Evolutionary conservation across 2,888 invertebrate genomes (phyloP), one percentile per base, ranked within the genome.

Genomic region (Ditula angustiorana): DNA sequence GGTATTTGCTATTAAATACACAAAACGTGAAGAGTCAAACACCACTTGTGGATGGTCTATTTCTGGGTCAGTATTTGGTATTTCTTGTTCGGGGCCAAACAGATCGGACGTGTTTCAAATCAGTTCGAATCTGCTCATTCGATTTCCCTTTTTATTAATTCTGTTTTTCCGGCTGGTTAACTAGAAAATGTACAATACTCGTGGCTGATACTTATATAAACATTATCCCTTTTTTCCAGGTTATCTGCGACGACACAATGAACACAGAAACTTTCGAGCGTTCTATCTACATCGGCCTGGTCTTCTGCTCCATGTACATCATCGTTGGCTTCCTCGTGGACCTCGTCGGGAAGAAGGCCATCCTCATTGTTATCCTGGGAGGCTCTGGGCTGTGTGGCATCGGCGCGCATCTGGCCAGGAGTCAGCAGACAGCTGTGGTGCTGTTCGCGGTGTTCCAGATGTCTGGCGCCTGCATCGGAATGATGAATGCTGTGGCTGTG

Each of bases 251-350:
- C 26, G 90, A 93, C 30, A 85, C 88, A 0, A 93, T 95, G 68
- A 95, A 95, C 76, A 84, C 93, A 0, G 86, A 87, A 0, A 95
- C 96, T 2, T 96, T 96, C 77, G 86, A 94, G 73, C 94, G 94
- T 52, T 94, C 96, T 52, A 92, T 96, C 68, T 92, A 94, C 67
- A 95, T 96, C 72, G 96, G 96, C 0, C 87, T 93, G 0, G 93
- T 94, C 4, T 95, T 96, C 75, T 92, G 95, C 23, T 75, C 95
- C 0, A 94, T 95, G 76, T 96, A 95, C 80, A 76, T 95, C 30
- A 73, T 94, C 21, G 95, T 95, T 16, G 95, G 96, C 10, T 94
- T 94, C 77, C 85, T 95, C 0, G 95, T 92, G 0, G 92, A 92
- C 79, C 78, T 83, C 58, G 66, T 92, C 44, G 90, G 90, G 52